These are phyloP conservation scores for Tenthredo livida DNA, from an alignment of 2,888 invertebrate genomes.

Conservation along the genomic window DNA sequence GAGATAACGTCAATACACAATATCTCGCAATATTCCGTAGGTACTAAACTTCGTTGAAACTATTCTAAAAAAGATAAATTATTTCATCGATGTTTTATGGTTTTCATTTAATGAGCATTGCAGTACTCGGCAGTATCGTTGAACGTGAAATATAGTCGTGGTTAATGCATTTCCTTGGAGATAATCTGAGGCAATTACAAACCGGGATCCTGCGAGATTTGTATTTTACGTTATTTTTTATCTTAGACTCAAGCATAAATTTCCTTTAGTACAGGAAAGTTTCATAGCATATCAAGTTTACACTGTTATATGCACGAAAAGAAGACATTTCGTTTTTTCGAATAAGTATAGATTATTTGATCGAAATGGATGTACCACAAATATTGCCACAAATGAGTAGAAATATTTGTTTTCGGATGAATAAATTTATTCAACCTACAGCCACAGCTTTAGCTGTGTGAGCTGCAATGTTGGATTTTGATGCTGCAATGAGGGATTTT, in stretches of 20 bases:
- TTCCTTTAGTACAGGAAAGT: not conserved
- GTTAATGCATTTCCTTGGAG: not conserved
- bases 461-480: too few species aligned
- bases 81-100: not conserved
- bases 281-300: not conserved
- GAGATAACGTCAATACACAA: not conserved
- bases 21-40: not conserved
- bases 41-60: not conserved
- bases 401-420: too few species aligned
- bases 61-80: not conserved
- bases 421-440: too few species aligned
- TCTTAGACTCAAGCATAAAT: not conserved
- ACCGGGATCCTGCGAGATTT: not conserved
- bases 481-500: too few species aligned
- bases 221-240: not conserved
- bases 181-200: not conserved
- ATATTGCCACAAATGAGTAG: too few species aligned
- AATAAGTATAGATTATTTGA: too few species aligned
- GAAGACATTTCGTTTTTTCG: too few species aligned
- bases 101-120: not conserved
- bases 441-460: too few species aligned
- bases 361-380: too few species aligned
- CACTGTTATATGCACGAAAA: too few species aligned
- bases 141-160: not conserved
- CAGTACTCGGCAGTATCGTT: too few species aligned